Evolutionary conservation across 2,797 vertebrate genomes (phyloP), one percentile per base, ranked within the genome.

Genomic region (Channallabes apus): DNA sequence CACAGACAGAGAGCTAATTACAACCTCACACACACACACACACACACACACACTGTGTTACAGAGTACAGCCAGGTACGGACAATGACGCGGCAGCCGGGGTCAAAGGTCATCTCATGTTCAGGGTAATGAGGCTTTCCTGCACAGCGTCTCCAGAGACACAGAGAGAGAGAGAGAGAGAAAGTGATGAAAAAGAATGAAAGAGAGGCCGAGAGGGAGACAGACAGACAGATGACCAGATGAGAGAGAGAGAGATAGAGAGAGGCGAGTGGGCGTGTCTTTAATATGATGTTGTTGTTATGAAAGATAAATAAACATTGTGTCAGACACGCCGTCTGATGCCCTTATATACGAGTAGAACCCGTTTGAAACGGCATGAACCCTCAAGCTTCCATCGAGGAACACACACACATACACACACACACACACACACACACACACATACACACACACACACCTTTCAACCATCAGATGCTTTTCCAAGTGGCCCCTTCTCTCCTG

Each of bases 1-100:
- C 65, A 41, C 87, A 91, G 94, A 91, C 81, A 12, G 0, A 1
- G 92, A 1, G 92, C 95, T 95, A 95, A 96, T 96, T 95, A 92
- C 87, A 76, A 38, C 67, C 3, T 8, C 67, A 27, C 41, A 72
- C 35, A 71, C 35, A 71, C 32, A 69, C 67, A 38, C 67, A 35
- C 67, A 17, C 32, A 72, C 69, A 46, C 69, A 46, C 69, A 73
- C 38, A n/a, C 38, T 1, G 15, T 1, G 15, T 27, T 27, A 73
- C 22, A 51, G 71, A 9, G 9, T 4, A 15, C 3, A 75, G 72
- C 22, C 41, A 73, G 46, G 72, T 75, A 54, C 1, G 3, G 6
- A 58, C 51, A 4, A 2, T 6, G 92, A 94, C 32, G 94, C 61
- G 93, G 91, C 89, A 88, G 89, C 87, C 91, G 89, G 89, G 92